Base-by-base conservation (phyloP, 1,140 invertebrate species). In the Drosophila sproati region DNA sequence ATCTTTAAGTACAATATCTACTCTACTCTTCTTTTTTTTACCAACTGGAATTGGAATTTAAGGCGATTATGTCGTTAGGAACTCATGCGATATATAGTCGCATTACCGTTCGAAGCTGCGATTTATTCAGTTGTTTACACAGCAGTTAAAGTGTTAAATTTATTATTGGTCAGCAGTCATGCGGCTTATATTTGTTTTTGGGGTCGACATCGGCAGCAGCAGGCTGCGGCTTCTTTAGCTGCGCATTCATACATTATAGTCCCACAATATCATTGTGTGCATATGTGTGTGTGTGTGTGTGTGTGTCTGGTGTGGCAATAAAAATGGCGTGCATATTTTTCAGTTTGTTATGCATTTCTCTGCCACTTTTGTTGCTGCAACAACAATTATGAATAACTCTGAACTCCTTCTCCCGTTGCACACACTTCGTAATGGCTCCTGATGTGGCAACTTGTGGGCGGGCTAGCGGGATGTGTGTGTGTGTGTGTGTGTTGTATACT, bases 321-420 rank as follows among this genome's bases (percentile, higher is more conserved):
- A 88, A 88, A 88, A 89, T 89, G 77, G 80, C 80, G 77, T 74
- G 82, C 80, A 87, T 87, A 88, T 87, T 88, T 87, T 87, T 82
- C 83, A 83, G 80, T 89, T 89, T 88, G 85, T 89, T 88, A 85
- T 88, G 85, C 77, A 89, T 88, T 89, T 73, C 74, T 73, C 80
- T 87, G 80, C 72, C 83, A 88, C 83, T 87, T 83, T 86, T 70
- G 71, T 76, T 66, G 76, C 39, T 3, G 37, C 82, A 87, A 88
- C 85, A 88, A 88, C 80, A 89, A 88, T 89, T 88, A 88, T 89
- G 85, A 89, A 88, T 88, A 89, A 85, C 83, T 80, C 83, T 67
- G 67, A 3, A 43, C 64, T 35, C 41, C n/a, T 31, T n/a, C 35
- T 31, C 37, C 7, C 37, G 41, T n/a, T 5, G 2, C 68, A 51